Conservation (phyloP, 2,113 vertebrate genomes). For the Urocynchramus pylzowi region DNA sequence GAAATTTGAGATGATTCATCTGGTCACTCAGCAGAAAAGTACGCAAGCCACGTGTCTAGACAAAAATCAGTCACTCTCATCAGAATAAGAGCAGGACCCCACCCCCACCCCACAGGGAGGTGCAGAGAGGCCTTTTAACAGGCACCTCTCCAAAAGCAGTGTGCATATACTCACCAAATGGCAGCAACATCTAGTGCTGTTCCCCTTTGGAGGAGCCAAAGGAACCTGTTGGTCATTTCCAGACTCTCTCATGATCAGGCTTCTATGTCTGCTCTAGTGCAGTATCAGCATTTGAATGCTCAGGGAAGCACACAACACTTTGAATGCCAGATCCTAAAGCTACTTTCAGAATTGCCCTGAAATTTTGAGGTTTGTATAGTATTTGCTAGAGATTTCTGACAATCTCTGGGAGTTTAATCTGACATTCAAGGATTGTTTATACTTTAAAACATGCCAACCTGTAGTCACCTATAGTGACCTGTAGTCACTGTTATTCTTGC, state of each 20-base stretch:
- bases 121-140: not conserved
- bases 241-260: not conserved
- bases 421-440: not conserved
- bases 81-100: not conserved
- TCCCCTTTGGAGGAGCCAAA: not conserved
- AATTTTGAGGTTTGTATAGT: not conserved
- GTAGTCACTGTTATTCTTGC: not conserved
- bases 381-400: not conserved
- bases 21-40: not conserved
- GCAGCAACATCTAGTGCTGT: fast-evolving
- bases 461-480: not conserved
- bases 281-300: not conserved
- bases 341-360: not conserved
- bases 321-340: not conserved
- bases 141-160: not conserved
- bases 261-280: not conserved
- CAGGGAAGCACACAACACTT: not conserved
- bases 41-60: not conserved
- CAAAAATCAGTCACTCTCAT: not conserved
- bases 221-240: fast-evolving
- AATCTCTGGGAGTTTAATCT: not conserved
- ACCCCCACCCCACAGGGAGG: not conserved
- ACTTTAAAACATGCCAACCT: not conserved
- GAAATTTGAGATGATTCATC: not conserved
- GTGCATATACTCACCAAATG: not conserved